phyloP scores from a whole-genome alignment of 2,797 vertebrate genomes.

The Arrhamphus sclerolepis region DNA sequence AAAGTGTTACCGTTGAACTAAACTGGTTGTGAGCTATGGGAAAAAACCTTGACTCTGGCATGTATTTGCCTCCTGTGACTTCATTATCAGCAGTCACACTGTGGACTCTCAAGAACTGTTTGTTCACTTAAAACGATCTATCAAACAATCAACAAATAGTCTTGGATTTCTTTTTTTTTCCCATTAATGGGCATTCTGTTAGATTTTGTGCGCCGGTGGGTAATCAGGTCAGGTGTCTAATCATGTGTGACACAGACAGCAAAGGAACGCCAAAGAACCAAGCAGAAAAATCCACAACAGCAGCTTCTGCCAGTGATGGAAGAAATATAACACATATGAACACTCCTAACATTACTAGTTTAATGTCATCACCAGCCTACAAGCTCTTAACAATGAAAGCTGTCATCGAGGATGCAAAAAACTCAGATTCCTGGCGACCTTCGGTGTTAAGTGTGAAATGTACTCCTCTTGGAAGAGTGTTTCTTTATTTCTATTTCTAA shows the following conservation, averaged over 20 bases:
- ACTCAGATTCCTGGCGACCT: slow-evolving; percentile 7
- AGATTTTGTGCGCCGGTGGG: slow-evolving; percentile 40
- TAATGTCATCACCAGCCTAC: slow-evolving; percentile 23
- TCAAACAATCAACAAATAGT: slow-evolving; percentile 8
- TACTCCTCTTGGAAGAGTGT: slow-evolving; percentile 2
- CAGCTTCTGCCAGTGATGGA: slow-evolving; percentile 14
- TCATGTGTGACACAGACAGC: slow-evolving; percentile 50
- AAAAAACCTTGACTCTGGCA: slow-evolving; percentile 30
- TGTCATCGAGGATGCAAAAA: slow-evolving; percentile 17
- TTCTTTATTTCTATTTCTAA: background rate
- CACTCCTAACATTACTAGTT: slow-evolving; percentile 15
- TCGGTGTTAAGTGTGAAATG: slow-evolving; percentile 21
- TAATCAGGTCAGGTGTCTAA: slow-evolving; percentile 67
- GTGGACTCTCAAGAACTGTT: slow-evolving; percentile 6
- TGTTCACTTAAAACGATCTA: slow-evolving; percentile 11
- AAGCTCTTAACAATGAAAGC: background rate
- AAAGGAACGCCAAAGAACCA: slow-evolving; percentile 29
- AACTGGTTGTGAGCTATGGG: slow-evolving; percentile 29
- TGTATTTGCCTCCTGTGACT: slow-evolving; percentile 18
- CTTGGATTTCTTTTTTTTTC: background rate
- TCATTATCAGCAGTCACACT: slow-evolving; percentile 7
- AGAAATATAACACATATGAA: slow-evolving; percentile 21
- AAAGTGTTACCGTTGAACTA: slow-evolving; percentile 49
- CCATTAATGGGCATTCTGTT: slow-evolving; percentile 16
- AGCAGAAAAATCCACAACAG: slow-evolving; percentile 1